These are phyloP conservation scores for Pipa parva DNA, from an alignment of 2,113 vertebrate species.

Conservation along the genomic window DNA sequence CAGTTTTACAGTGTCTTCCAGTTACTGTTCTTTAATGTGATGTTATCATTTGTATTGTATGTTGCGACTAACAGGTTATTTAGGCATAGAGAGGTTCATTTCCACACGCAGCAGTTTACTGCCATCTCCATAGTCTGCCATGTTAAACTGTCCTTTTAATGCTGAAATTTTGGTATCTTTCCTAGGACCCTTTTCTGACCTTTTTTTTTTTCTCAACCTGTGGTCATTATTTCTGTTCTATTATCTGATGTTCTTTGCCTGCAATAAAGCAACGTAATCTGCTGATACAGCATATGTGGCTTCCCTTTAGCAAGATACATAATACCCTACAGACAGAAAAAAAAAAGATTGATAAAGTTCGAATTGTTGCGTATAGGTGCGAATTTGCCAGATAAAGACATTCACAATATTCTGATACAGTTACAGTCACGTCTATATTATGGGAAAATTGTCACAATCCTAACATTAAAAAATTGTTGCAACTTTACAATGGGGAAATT, in stretches of 20 bases:
- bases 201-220: neutral
- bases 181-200: neutral
- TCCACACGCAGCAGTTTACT: neutral
- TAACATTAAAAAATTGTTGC: too few species aligned
- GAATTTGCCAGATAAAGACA: too few species aligned
- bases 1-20: constrained; percentile 6
- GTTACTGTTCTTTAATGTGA: neutral
- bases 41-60: neutral
- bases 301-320: neutral
- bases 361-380: too few species aligned
- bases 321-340: too few species aligned
- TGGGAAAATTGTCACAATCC: too few species aligned
- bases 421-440: too few species aligned
- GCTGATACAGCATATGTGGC: neutral
- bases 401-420: too few species aligned
- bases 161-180: neutral
- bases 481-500: too few species aligned
- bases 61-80: neutral
- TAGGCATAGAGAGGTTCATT: too few species aligned
- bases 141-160: neutral
- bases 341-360: too few species aligned
- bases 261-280: neutral
- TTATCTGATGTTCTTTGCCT: neutral
- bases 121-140: neutral
- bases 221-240: neutral